Percentiles rank a stretch among this genome's conserved stretches.
phyloP scores from a whole-genome alignment of 1,140 invertebrate species.

The Maconellicoccus hirsutus region DNA sequence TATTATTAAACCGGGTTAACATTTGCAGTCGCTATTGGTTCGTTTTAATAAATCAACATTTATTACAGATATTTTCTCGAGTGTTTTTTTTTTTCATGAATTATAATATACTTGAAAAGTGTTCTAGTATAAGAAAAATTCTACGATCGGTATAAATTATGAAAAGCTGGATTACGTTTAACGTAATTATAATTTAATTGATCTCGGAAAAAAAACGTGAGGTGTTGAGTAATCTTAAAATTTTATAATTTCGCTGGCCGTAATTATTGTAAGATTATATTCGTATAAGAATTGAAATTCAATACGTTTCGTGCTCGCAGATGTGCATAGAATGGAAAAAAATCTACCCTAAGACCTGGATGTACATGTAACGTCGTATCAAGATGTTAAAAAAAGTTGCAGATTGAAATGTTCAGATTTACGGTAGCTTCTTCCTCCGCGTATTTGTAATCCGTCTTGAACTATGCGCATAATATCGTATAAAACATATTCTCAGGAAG shows the following conservation, averaged over 20 bases:
- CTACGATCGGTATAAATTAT: neutral
- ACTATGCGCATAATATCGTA: too few relatives aligned
- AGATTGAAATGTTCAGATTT: too few relatives aligned
- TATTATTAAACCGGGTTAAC: constrained; percentile 2
- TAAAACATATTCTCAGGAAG: constrained; percentile 5
- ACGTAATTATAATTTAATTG: constrained; percentile 4
- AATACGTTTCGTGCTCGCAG: too few relatives aligned
- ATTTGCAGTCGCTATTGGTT: constrained; percentile 4
- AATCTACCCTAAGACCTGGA: too few relatives aligned
- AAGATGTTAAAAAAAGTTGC: too few relatives aligned
- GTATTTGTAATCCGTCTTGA: too few relatives aligned
- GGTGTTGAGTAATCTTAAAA: neutral
- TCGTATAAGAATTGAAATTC: too few relatives aligned
- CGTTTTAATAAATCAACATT: constrained; percentile 9
- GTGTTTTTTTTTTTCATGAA: neutral
- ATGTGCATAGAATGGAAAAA: too few relatives aligned
- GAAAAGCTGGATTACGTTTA: neutral
- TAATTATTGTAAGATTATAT: too few relatives aligned
- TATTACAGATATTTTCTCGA: neutral
- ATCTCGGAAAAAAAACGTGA: neutral
- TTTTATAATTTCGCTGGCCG: too few relatives aligned
- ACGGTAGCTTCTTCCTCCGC: too few relatives aligned
- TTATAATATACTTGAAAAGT: neutral
- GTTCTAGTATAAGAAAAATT: neutral
- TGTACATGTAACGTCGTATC: too few relatives aligned